These are phyloP conservation scores for Otus sunia DNA, from an alignment of 2,113 vertebrate genomes.

Conservation along the genomic window DNA sequence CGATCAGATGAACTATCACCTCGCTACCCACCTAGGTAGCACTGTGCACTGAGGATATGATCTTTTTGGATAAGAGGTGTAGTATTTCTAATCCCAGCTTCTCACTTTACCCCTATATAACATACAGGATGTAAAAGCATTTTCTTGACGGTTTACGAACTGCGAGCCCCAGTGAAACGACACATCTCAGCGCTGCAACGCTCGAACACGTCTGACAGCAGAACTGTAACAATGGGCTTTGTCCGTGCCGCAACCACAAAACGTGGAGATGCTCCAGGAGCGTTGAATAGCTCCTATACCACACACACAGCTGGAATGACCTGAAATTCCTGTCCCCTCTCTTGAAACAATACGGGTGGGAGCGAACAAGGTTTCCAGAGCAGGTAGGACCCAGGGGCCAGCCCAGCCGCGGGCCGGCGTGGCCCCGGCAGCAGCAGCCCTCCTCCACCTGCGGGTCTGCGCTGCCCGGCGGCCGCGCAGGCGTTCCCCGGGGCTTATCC, in stretches of 20 bases:
- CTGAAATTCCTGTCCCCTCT: not conserved
- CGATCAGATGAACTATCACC: fast-evolving
- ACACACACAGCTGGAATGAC: not conserved
- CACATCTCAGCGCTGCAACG: not conserved
- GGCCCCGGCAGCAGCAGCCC: not conserved
- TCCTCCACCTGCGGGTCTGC: not conserved
- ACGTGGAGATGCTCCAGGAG: not conserved
- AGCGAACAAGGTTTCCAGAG: fast-evolving
- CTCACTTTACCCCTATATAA: not conserved
- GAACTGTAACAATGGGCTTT: not conserved
- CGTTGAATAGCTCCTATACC: not conserved
- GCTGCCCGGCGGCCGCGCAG: not conserved
- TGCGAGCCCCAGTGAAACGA: not conserved
- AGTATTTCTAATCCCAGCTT: not conserved
- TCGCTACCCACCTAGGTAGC: not conserved
- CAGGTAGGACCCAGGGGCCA: fast-evolving
- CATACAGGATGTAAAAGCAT: fast-evolving
- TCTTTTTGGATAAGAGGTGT: not conserved
- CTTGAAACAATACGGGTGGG: fast-evolving
- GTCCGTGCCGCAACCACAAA: not conserved
- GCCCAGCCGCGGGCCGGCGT: fast-evolving
- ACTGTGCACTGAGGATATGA: fast-evolving
- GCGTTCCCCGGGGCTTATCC: not conserved
- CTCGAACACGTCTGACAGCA: not conserved
- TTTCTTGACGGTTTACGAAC: not conserved